These are phyloP conservation scores for Patagioenas fasciata DNA, from an alignment of 2,113 vertebrate genomes.

Conservation along the genomic window DNA sequence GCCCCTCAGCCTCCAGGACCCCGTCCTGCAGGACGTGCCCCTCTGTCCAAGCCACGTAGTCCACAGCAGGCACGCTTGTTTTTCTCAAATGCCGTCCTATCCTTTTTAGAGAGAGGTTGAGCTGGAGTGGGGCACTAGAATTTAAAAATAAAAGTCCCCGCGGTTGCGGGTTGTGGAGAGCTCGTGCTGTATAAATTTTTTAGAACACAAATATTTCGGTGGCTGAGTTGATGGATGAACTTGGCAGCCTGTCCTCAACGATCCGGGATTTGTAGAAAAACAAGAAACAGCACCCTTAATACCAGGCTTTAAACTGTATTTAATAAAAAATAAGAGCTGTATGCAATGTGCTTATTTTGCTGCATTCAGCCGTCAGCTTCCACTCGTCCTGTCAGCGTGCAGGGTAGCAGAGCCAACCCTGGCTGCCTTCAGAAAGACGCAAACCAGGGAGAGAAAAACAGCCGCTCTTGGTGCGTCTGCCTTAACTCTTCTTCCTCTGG, in stretches of 20 bases:
- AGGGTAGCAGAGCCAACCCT: background rate
- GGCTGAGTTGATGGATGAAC: slow-evolving; percentile 62
- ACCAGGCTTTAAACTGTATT: slow-evolving; percentile 49
- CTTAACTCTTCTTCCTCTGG: background rate
- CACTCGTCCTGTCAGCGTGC: slow-evolving; percentile 49
- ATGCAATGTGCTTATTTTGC: slow-evolving; percentile 57
- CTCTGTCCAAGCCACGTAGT: background rate
- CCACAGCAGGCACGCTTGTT: background rate
- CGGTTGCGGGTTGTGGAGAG: slow-evolving; percentile 37
- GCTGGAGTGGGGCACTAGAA: slow-evolving; percentile 5
- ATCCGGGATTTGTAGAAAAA: slow-evolving; percentile 64
- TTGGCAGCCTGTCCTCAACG: slow-evolving; percentile 62
- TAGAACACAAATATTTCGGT: slow-evolving; percentile 49
- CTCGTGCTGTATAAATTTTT: slow-evolving; percentile 58
- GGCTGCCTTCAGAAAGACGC: background rate
- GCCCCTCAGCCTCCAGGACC: background rate
- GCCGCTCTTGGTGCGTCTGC: background rate
- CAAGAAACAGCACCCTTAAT: slow-evolving; percentile 46
- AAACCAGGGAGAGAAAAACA: background rate
- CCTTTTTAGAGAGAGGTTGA: background rate
- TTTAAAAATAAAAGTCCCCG: slow-evolving; percentile 53
- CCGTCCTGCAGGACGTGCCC: background rate
- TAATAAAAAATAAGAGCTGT: slow-evolving; percentile 57
- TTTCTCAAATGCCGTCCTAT: background rate
- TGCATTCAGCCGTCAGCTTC: slow-evolving; percentile 36